phyloP scores from a whole-genome alignment of 1,140 invertebrate species.

The Zaprionus camerounensis region DNA sequence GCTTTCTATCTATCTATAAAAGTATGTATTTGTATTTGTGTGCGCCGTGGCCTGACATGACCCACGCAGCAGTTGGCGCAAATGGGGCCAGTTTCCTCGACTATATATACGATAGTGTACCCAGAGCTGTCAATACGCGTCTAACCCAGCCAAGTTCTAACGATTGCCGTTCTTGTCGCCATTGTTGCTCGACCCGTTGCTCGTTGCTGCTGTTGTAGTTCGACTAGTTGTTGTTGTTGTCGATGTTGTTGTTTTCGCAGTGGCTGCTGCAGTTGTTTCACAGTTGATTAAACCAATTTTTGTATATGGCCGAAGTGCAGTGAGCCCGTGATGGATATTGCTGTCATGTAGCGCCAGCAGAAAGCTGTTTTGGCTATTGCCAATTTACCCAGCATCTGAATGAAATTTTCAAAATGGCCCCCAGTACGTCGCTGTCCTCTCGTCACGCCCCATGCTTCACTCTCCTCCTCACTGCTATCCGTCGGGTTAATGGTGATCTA shows the following conservation, averaged over 20 bases:
- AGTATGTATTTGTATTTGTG: conserved; percentile 2
- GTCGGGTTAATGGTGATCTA: conserved; percentile 62
- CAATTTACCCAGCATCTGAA: conserved; percentile 67
- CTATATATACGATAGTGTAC: background rate
- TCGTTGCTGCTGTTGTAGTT: conserved; percentile 20
- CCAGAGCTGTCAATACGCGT: conserved; percentile 40
- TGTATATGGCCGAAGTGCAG: conserved; percentile 57
- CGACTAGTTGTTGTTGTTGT: conserved; percentile 30
- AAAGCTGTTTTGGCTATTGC: conserved; percentile 59
- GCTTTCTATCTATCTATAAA: conserved; percentile 42
- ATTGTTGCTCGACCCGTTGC: conserved; percentile 38
- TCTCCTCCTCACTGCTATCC: too few relatives aligned
- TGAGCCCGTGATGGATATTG: conserved; percentile 76
- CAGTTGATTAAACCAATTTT: conserved; percentile 83
- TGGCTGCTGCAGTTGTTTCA: conserved; percentile 77
- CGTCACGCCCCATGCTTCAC: background rate
- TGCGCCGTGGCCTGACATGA: conserved; percentile 24
- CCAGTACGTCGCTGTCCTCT: background rate
- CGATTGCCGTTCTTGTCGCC: conserved; percentile 62
- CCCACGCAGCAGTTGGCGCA: conserved; percentile 58
- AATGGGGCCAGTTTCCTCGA: conserved; percentile 22
- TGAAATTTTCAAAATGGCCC: conserved; percentile 79
- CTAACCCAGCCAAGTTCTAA: conserved; percentile 47
- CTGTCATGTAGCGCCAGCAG: conserved; percentile 64
- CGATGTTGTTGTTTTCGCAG: conserved; percentile 52